phyloP scores from a whole-genome alignment of 2,888 invertebrate species.

The Nysson spinosus region DNA sequence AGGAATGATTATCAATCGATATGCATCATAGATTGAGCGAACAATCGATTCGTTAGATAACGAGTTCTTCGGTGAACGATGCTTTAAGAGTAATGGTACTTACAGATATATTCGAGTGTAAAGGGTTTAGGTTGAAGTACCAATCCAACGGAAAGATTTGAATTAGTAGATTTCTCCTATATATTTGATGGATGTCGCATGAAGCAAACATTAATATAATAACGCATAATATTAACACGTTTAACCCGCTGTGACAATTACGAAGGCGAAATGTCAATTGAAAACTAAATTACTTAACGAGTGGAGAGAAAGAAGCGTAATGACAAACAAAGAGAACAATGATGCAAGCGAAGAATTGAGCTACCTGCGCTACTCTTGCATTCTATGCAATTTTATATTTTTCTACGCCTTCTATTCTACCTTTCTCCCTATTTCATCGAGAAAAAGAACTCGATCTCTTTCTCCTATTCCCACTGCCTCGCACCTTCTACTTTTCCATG shows the following conservation, averaged over 20 bases:
- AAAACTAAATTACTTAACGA: slow-evolving; percentile 8
- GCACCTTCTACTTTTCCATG: too few relatives aligned
- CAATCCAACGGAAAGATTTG: not conserved
- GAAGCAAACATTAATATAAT: not conserved
- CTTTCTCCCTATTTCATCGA: slow-evolving; percentile 9
- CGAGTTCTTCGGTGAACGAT: too few relatives aligned
- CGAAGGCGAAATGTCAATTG: slow-evolving; percentile 38
- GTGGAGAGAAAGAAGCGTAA: slow-evolving; percentile 27
- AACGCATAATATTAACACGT: not conserved
- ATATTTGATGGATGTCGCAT: slow-evolving; percentile 1
- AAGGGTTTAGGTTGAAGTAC: not conserved
- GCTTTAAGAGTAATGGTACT: too few relatives aligned
- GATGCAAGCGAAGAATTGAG: slow-evolving; percentile 56
- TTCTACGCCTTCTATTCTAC: slow-evolving; percentile 69
- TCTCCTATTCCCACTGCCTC: too few relatives aligned
- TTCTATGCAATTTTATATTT: slow-evolving; percentile 74
- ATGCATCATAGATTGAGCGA: too few relatives aligned
- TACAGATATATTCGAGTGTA: too few relatives aligned
- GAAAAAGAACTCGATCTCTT: too few relatives aligned
- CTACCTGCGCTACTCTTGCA: slow-evolving; percentile 64
- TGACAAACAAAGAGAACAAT: slow-evolving; percentile 17
- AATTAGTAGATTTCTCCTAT: not conserved
- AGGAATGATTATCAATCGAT: too few relatives aligned
- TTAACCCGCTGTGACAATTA: slow-evolving; percentile 9
- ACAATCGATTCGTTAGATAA: too few relatives aligned